Evolutionary conservation across 1,140 invertebrate genomes (phyloP), one percentile per base, ranked within the genome.

Genomic region (Hermatobates lingyangjiaoensis): DNA sequence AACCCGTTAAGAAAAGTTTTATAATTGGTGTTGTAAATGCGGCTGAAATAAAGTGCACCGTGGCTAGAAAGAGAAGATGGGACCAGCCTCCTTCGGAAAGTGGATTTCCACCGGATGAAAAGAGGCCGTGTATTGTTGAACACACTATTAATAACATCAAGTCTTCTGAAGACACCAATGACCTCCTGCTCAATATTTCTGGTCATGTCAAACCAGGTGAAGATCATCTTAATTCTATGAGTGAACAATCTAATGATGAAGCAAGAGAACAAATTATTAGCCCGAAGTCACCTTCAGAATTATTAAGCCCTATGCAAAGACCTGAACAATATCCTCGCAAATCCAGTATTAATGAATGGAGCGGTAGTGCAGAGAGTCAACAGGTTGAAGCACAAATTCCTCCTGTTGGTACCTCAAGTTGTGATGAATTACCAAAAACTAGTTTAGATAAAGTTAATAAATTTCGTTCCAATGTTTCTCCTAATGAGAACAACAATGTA

Each of bases 11-110:
- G 28, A 51, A 45, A 27, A 27, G 34, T 5, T 40, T 55, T 26
- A 46, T 55, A 7, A 26, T 55, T 10, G 54, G 54, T 18, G 47
- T 55, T 25, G 54, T 55, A 18, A 42, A 55, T 48, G 47, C 50
- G 12, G 12, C 50, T 14, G 47, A 45, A 3, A 55, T 55, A 21
- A 55, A 55, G 27, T 45, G 50, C 28, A 54, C 34, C 23, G 44
- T 48, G 3, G 50, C 48, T 27, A 47, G 54, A 26, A 55, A 55
- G 38, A 45, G 54, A 25, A 42, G 54, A 38, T 55, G 54, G 54
- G 54, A 55, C 28, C 54, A 55, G 27, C 25, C 38, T 14, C 50
- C 50, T 21, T 5, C 5, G 4, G 23, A 24, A 26, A 18, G 24
- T 40, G 48, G 26, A 15, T 4, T n/a, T 25, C 48, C 48, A 14